Percentiles rank a stretch among this genome's conserved stretches.
phyloP scores from a whole-genome alignment of 2,113 vertebrate species.

The Entomyzon cyanotis region DNA sequence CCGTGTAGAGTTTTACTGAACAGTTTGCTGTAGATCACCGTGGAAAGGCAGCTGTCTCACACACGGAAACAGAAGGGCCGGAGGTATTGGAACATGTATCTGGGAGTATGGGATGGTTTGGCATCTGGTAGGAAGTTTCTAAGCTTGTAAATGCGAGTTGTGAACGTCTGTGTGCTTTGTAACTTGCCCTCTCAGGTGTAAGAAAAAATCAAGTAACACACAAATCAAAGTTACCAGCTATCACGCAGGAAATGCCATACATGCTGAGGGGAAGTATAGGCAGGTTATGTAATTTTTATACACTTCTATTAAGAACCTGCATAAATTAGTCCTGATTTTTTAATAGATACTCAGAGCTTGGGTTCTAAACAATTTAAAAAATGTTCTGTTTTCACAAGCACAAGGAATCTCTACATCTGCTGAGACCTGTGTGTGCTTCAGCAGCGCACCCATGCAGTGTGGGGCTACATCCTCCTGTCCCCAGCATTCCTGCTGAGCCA shows the following conservation, averaged over 20 bases:
- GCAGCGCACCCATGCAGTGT: accelerated
- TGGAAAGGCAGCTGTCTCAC: not conserved
- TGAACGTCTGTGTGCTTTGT: not conserved
- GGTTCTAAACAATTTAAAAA: not conserved
- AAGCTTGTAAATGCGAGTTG: not conserved
- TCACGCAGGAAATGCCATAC: accelerated
- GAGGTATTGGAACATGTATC: no score
- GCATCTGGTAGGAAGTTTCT: not conserved
- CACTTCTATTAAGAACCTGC: no score
- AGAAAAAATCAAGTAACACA: not conserved
- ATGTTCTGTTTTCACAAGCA: not conserved
- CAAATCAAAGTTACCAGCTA: not conserved
- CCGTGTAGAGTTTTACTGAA: not conserved
- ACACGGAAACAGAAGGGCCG: no score
- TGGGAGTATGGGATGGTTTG: not conserved
- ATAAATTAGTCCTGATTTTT: not conserved
- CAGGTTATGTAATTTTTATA: not conserved
- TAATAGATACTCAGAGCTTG: not conserved
- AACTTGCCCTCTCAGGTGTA: not conserved
- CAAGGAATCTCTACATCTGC: not conserved
- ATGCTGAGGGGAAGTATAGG: not conserved
- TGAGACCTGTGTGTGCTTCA: no score
- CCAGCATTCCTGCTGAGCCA: not conserved
- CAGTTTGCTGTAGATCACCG: accelerated
- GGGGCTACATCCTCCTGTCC: not conserved